Conservation (phyloP, 2,797 vertebrate genomes). For the Gymnothorax reevesii region DNA sequence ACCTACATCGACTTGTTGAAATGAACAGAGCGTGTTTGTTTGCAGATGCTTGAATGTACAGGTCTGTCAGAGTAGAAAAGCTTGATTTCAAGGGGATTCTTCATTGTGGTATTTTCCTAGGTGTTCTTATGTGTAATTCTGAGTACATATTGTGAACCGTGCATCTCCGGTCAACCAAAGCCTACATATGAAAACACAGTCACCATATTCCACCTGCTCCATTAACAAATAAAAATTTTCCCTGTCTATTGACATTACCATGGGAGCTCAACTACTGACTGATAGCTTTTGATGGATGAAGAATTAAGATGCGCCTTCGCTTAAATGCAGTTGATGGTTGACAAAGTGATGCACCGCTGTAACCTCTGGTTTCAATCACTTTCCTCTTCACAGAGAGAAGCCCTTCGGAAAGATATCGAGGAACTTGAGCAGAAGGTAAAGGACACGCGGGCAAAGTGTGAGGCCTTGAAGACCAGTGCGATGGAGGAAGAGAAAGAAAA, state of each 20-base stretch:
- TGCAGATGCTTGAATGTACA: too few species aligned
- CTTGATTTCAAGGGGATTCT: too few species aligned
- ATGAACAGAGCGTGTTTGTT: too few species aligned
- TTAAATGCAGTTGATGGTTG: not conserved
- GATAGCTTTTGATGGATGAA: not conserved
- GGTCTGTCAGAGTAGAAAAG: too few species aligned
- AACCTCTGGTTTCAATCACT: not conserved
- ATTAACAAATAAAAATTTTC: not conserved
- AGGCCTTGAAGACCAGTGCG: conserved; percentile 78
- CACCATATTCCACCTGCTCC: not conserved
- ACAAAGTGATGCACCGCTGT: not conserved
- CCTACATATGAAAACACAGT: too few species aligned
- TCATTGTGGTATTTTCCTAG: too few species aligned
- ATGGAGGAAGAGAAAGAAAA: conserved; percentile 77
- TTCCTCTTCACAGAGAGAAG: conserved; percentile 70
- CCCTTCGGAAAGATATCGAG: conserved; percentile 78
- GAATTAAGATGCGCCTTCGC: not conserved
- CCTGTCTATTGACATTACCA: not conserved
- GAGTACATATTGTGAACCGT: too few species aligned
- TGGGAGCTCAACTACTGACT: not conserved
- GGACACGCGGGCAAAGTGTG: conserved; percentile 79
- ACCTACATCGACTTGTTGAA: too few species aligned
- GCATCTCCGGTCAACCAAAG: too few species aligned
- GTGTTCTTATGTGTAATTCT: too few species aligned
- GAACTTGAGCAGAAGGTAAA: conserved; percentile 81